These are phyloP conservation scores for Zootoca vivipara DNA, from an alignment of 2,113 vertebrate genomes.

Conservation along the genomic window DNA sequence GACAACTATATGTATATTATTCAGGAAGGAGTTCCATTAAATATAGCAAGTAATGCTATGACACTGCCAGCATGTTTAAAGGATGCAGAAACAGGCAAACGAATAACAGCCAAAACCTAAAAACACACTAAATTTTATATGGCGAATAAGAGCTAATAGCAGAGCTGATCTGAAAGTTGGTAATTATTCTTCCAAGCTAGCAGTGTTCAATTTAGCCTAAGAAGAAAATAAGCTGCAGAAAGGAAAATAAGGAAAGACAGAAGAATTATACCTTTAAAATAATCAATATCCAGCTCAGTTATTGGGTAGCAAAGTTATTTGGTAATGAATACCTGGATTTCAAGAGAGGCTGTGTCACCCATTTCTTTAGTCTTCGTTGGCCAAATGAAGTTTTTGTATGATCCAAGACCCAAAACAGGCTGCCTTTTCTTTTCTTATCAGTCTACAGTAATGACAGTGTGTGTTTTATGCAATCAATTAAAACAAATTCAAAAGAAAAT, in stretches of 20 bases:
- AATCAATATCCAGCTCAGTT: background rate
- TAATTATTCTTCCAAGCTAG: background rate
- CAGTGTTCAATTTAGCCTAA: background rate
- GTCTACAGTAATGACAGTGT: slow-evolving; percentile 76
- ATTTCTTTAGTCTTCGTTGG: slow-evolving; percentile 89
- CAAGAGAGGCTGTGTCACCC: slow-evolving; percentile 91
- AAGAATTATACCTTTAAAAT: rapidly evolving
- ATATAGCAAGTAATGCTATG: background rate
- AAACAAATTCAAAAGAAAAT: slow-evolving; percentile 4
- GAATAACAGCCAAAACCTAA: background rate
- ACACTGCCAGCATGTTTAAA: background rate
- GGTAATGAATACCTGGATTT: slow-evolving; percentile 78
- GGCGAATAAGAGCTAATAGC: background rate
- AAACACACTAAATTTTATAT: background rate
- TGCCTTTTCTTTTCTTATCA: slow-evolving; percentile 86
- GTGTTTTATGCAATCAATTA: slow-evolving; percentile 14
- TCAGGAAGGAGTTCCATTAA: background rate
- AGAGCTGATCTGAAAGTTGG: background rate
- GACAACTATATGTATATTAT: no score
- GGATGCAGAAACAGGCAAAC: background rate
- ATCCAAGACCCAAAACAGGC: slow-evolving; percentile 94
- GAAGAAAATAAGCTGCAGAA: no score
- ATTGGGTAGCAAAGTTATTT: slow-evolving; percentile 38
- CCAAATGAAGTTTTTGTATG: slow-evolving; percentile 92
- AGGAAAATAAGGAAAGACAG: slow-evolving; percentile 10